Conservation (phyloP, 2,797 vertebrate species). For the Danionella dracula region DNA sequence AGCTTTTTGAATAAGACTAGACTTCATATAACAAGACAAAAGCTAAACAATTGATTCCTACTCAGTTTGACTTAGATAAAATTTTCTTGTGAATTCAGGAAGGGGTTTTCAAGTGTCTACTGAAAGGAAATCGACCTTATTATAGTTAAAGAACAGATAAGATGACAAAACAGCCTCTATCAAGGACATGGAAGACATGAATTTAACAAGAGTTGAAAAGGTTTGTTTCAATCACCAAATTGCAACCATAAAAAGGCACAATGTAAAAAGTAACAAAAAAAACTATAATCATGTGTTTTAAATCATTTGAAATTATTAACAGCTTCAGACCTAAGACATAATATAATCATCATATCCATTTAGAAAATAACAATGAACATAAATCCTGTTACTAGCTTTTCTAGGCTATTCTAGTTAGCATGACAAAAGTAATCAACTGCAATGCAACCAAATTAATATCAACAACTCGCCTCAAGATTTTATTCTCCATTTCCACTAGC, state of each 20-base stretch:
- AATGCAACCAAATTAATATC: background rate
- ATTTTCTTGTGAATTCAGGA: slow-evolving; percentile 1
- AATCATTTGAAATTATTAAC: too few species aligned
- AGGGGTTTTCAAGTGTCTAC: background rate
- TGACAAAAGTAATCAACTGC: background rate
- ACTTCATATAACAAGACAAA: slow-evolving; percentile 14
- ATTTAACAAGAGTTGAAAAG: slow-evolving; percentile 1
- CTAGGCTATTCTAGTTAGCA: too few species aligned
- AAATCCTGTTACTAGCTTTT: too few species aligned
- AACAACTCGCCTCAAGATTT: background rate
- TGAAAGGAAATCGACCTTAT: background rate
- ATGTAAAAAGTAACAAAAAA: background rate
- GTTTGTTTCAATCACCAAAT: background rate
- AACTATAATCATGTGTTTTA: too few species aligned
- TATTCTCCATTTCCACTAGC: slow-evolving; percentile 1
- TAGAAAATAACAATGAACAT: too few species aligned
- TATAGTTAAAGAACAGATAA: background rate
- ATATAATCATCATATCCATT: too few species aligned
- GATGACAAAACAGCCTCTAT: background rate
- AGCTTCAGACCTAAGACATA: too few species aligned
- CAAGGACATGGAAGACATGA: background rate
- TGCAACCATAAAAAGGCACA: too few species aligned
- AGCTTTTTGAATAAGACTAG: slow-evolving; percentile 16
- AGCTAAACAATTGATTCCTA: slow-evolving; percentile 2
- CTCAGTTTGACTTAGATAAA: background rate